Evolutionary conservation across 64 coral and sea anemone genomes (phyloP), one percentile per base, ranked within the genome.

Genomic region (Montipora foliosa): DNA sequence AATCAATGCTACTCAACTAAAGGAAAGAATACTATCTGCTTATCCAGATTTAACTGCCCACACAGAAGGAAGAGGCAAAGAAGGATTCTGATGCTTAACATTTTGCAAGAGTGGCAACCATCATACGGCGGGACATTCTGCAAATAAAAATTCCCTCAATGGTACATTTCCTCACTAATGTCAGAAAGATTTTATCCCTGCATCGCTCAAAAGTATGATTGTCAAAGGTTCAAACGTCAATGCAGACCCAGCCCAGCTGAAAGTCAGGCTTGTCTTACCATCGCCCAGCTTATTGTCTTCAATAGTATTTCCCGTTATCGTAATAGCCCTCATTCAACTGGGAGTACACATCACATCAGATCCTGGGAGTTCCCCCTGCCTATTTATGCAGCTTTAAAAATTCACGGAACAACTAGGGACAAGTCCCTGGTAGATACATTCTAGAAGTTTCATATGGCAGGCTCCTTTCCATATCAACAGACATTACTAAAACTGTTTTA

Each of bases 371-470:
- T 75, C 66, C 94, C 52, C 6, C 52, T 55, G 9, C 52, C 52
- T 10, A 55, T 55, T 10, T 55, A 55, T 55, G 52, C 2, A 75
- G 89, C 82, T 0, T 6, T 93, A 64, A 88, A 93, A 53, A 93
- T 93, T 46, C 93, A 94, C 7, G 79, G 79, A 77, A 94, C 92
- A 77, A 94, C 92, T 6, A 94, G 84, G 29, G 92, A 94, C 24
- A 19, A 17, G 52, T 55, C 92, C 8, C 78, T 84, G n/a, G 84
- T 90, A 67, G 79, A 90, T 53, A 45, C 51, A 9, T 89, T 94
- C 55, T 94, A 89, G 16, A 94, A 84, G 29, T 90, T 49, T 90
- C 89, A 13, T 90, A 90, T 69, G 89, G 80, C 61, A 79, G 89
- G 59, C 25, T 90, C 24, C 16, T 90, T 5, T 13, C 89, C 2